Percentiles rank a stretch among this genome's conserved stretches.
Evolutionary conservation across 1,140 invertebrate species (phyloP).

Genomic region (Mycetomoellerius zeteki): DNA sequence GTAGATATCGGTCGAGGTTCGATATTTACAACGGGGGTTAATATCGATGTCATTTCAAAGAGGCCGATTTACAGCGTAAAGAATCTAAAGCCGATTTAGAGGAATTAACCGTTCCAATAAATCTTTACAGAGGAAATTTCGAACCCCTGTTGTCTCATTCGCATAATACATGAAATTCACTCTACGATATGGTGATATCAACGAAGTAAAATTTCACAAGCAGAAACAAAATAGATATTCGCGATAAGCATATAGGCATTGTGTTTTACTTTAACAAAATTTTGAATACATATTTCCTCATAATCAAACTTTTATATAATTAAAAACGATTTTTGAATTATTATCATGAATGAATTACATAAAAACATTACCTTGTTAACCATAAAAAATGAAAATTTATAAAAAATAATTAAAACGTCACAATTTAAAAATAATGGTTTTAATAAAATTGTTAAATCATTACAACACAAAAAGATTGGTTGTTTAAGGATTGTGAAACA

Average conservation of each 20-base stretch:
- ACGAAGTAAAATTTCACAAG: not conserved
- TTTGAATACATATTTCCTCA: no score
- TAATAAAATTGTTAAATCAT: no score
- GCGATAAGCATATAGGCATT: not conserved
- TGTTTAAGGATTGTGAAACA: no score
- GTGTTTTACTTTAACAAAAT: not conserved
- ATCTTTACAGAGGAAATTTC: constrained; percentile 10
- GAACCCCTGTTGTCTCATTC: not conserved
- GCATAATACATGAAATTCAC: not conserved
- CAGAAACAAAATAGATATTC: not conserved
- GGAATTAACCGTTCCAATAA: constrained; percentile 9
- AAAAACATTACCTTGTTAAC: no score
- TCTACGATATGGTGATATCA: not conserved
- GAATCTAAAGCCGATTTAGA: constrained; percentile 39
- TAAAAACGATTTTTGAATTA: no score
- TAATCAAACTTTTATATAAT: no score
- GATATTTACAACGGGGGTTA: constrained; percentile 63
- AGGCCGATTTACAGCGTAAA: constrained; percentile 27
- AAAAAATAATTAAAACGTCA: no score
- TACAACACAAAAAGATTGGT: no score
- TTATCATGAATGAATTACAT: no score
- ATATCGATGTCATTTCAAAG: constrained; percentile 51
- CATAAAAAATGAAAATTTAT: no score
- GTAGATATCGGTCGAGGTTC: constrained; percentile 48
- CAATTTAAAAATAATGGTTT: no score